phyloP scores from a whole-genome alignment of 2,888 invertebrate species.

The Agapetus fuscipes region DNA sequence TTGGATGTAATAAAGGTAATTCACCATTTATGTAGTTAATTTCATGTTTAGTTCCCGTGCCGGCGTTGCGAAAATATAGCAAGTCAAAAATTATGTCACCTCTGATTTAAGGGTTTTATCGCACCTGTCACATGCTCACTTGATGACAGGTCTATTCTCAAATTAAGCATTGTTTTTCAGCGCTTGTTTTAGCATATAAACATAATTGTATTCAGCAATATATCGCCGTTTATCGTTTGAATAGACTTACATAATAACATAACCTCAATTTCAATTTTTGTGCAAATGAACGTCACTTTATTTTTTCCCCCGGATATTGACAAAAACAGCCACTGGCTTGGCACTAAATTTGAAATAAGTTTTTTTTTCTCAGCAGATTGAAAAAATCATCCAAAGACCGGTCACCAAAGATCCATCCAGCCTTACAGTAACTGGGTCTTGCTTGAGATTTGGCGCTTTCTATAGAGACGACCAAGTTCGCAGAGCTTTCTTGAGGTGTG shows the following conservation, averaged over 20 bases:
- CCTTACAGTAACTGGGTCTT: too few species aligned
- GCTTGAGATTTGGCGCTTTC: too few species aligned
- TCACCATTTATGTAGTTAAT: background rate
- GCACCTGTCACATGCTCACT: conserved; percentile 9
- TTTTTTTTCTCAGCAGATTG: too few species aligned
- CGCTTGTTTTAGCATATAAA: background rate
- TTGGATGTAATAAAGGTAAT: conserved; percentile 12
- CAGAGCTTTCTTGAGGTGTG: too few species aligned
- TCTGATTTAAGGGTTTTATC: conserved; percentile 1
- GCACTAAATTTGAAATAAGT: too few species aligned
- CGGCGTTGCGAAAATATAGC: background rate
- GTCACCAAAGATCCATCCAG: too few species aligned
- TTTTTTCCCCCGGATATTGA: too few species aligned
- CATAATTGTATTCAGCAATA: background rate
- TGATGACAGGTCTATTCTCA: background rate
- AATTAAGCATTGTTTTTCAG: background rate
- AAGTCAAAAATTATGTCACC: conserved; percentile 8
- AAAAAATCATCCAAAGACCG: too few species aligned
- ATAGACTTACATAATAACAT: conserved; percentile 16
- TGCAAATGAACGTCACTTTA: too few species aligned
- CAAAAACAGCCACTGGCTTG: too few species aligned
- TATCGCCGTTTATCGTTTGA: background rate
- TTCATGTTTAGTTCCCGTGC: background rate
- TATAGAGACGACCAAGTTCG: too few species aligned
- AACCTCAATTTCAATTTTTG: conserved; percentile 8